Percentiles rank a stretch among this genome's conserved stretches.
These are phyloP conservation scores for Drosophila burlai DNA, from an alignment of 1,140 invertebrate species.

Conservation along the genomic window DNA sequence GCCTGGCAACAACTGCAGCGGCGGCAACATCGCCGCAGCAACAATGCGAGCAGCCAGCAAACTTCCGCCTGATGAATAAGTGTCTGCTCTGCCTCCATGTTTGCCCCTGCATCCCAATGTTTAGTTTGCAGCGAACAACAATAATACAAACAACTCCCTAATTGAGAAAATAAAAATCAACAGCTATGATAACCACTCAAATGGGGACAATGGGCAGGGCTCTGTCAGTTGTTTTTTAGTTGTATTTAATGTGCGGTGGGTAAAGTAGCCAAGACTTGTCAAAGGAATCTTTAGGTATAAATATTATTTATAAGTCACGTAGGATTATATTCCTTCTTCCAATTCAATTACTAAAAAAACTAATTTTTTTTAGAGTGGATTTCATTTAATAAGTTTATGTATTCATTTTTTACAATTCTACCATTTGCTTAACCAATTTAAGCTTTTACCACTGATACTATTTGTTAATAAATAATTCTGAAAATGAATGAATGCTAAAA, in stretches of 20 bases:
- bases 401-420: not conserved
- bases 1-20: slow-evolving; percentile 39
- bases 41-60: slow-evolving; percentile 64
- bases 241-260: not conserved
- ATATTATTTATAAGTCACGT: too few species aligned
- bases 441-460: not conserved
- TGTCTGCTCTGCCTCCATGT: slow-evolving; percentile 57
- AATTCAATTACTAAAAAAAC: too few species aligned
- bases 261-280: not conserved
- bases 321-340: too few species aligned
- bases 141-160: slow-evolving; percentile 80
- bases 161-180: slow-evolving; percentile 81
- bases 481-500: not conserved
- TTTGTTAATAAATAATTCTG: too few species aligned
- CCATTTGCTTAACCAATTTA: not conserved
- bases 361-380: too few species aligned
- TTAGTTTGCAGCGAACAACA: slow-evolving; percentile 59
- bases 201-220: slow-evolving; percentile 31
- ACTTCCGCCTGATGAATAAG: slow-evolving; percentile 81
- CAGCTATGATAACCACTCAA: slow-evolving; percentile 35
- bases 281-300: not conserved
- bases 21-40: slow-evolving; percentile 39
- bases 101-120: slow-evolving; percentile 33
- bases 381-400: not conserved
- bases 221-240: not conserved